phyloP scores from a whole-genome alignment of 2,113 vertebrate genomes.

The Corythaeola cristata region DNA sequence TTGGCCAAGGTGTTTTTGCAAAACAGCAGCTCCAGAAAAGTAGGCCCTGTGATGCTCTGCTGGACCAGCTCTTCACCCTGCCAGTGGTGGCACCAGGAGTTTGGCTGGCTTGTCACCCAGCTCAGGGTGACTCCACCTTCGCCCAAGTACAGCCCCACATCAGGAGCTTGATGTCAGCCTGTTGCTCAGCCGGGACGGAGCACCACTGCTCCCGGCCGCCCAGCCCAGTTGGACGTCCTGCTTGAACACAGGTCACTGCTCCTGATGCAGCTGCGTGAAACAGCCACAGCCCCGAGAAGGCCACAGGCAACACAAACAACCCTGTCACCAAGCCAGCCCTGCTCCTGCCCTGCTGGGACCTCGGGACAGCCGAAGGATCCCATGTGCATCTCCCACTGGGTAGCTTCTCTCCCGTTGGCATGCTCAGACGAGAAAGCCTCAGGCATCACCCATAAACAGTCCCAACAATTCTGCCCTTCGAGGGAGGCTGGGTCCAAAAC shows the following conservation, averaged over 20 bases:
- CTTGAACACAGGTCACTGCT: background rate
- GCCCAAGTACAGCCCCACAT: background rate
- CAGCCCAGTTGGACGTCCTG: background rate
- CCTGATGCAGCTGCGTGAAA: background rate
- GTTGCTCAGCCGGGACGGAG: background rate
- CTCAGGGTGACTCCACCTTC: background rate
- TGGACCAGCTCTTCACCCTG: background rate
- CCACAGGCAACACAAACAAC: fast-evolving
- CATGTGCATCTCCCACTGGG: fast-evolving
- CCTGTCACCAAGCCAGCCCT: background rate
- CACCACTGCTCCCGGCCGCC: fast-evolving
- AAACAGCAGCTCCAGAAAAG: background rate
- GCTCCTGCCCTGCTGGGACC: background rate
- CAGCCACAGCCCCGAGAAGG: background rate
- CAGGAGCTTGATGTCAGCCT: background rate
- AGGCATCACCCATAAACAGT: no score
- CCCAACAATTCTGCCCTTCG: background rate
- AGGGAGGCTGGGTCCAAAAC: background rate
- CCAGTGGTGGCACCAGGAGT: background rate
- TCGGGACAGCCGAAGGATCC: background rate
- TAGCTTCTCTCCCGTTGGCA: background rate
- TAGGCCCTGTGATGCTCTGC: fast-evolving
- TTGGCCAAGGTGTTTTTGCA: background rate
- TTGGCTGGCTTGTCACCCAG: background rate
- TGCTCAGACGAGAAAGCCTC: background rate